A percentile compares a stretch with the other conserved stretches of the same genome.
Evolutionary conservation across 2,797 vertebrate genomes (phyloP).

Genomic region (Diglossa cyanea): DNA sequence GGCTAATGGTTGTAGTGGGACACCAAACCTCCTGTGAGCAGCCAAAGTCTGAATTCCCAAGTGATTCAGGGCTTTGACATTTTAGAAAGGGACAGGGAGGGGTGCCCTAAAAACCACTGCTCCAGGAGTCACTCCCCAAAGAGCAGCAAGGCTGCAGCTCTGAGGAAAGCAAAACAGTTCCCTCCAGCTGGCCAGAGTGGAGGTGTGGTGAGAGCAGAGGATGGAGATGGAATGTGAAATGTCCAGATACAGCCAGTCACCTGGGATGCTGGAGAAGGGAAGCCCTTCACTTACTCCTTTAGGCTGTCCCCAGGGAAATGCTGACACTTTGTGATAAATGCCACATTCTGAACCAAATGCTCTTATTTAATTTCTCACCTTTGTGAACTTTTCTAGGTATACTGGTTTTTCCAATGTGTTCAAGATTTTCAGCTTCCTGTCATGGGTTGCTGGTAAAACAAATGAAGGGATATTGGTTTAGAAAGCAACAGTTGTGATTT

Average conservation of each 20-base stretch:
- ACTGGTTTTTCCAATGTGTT: conserved; percentile 51
- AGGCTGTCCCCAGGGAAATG: neutral
- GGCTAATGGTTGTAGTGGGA: neutral
- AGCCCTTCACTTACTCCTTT: neutral
- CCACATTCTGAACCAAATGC: neutral
- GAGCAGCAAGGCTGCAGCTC: neutral
- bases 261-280: neutral
- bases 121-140: neutral
- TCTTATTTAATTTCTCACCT: conserved; percentile 66
- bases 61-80: neutral
- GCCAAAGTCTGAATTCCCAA: neutral
- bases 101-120: neutral
- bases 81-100: neutral
- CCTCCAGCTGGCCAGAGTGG: neutral
- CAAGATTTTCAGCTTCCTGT: conserved; percentile 37
- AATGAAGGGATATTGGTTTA: conserved; percentile 30
- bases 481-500: neutral
- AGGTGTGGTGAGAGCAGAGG: neutral
- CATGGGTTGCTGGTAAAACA: conserved; percentile 18
- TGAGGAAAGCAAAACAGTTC: neutral
- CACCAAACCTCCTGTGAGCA: neutral
- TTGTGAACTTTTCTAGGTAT: conserved; percentile 57
- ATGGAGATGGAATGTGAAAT: neutral
- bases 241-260: neutral
- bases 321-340: neutral